Evolutionary conservation across 2,797 vertebrate species (phyloP).

Genomic region (Babyrousa celebensis): DNA sequence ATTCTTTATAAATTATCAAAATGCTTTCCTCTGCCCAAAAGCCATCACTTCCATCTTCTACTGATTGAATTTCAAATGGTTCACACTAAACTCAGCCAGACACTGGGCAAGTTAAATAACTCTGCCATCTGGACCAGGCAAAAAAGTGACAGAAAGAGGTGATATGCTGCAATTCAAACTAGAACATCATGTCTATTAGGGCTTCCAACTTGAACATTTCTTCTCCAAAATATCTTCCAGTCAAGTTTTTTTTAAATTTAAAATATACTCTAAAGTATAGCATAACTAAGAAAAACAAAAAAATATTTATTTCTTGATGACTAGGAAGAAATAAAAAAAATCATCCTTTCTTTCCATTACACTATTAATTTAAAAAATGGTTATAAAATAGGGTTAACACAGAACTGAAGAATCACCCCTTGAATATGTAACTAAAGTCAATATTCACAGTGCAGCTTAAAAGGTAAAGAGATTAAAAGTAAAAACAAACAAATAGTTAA

Average conservation of each 20-base stretch:
- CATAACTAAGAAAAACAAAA: not conserved
- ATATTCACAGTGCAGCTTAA: not conserved
- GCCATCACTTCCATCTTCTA: constrained; percentile 42
- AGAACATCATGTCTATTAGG: not conserved
- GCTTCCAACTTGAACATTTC: not conserved
- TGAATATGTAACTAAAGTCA: not conserved
- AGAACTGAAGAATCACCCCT: not conserved
- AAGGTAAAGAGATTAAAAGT: not conserved
- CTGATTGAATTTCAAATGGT: constrained; percentile 77
- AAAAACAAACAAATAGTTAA: not conserved
- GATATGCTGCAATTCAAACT: not conserved
- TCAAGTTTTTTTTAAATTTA: not conserved
- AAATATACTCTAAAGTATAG: not conserved
- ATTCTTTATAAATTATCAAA: constrained; percentile 80
- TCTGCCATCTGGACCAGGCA: constrained; percentile 43
- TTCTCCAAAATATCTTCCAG: not conserved
- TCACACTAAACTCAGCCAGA: constrained; percentile 65
- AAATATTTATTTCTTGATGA: not conserved
- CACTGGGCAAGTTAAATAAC: constrained; percentile 32
- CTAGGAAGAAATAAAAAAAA: not conserved
- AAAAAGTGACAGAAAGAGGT: not conserved
- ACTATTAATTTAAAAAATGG: not conserved
- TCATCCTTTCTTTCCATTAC: not conserved
- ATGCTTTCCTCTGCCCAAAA: constrained; percentile 54
- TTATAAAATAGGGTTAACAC: not conserved